Evolutionary conservation across 2,113 vertebrate genomes (phyloP).

Genomic region (Hippopotamus amphibius): DNA sequence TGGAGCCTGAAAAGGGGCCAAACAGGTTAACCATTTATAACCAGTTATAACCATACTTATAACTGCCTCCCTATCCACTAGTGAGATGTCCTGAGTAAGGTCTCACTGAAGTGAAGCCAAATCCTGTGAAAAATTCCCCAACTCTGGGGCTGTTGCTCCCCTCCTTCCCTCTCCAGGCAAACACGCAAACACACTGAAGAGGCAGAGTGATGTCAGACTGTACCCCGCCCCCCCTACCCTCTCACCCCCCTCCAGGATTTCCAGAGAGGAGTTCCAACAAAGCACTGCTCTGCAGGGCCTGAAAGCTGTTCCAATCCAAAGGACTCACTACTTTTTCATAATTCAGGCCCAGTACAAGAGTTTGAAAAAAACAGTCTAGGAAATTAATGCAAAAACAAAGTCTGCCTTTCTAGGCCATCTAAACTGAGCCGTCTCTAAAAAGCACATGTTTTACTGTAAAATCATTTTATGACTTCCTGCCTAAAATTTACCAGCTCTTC

Average conservation of each 20-base stretch:
- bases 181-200: background rate
- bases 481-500: conserved; percentile 61
- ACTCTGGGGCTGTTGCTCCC: background rate
- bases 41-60: background rate
- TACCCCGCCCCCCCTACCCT: background rate
- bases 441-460: conserved; percentile 45
- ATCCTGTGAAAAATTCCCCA: background rate
- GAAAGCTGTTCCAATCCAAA: background rate
- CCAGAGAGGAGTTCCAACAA: background rate
- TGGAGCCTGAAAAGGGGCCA: background rate
- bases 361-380: conserved; percentile 59
- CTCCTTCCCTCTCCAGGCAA: background rate
- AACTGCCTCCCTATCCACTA: background rate
- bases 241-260: background rate
- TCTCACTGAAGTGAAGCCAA: background rate
- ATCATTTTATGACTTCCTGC: conserved; percentile 57
- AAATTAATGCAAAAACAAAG: conserved; percentile 29
- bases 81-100: background rate
- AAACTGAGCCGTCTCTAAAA: conserved; percentile 34
- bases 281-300: background rate
- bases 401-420: background rate
- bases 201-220: background rate
- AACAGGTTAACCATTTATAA: background rate
- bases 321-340: background rate
- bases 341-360: background rate